Percentiles rank a stretch among this genome's conserved stretches.
Conservation (phyloP, 2,113 vertebrate genomes). For the Astur gentilis region DNA sequence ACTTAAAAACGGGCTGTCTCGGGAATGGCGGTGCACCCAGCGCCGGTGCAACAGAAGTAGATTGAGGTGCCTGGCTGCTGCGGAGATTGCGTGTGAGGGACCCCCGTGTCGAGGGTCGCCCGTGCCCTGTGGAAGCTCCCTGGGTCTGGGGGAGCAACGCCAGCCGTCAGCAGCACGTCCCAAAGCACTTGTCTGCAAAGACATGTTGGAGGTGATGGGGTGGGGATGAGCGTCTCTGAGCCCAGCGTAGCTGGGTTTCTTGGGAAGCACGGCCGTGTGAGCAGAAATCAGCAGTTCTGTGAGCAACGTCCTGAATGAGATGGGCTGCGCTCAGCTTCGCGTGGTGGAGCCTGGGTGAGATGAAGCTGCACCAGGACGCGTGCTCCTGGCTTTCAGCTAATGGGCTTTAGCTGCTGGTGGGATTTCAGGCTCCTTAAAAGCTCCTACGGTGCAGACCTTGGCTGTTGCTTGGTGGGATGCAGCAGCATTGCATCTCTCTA, state of each 20-base stretch:
- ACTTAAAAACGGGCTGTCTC: accelerated
- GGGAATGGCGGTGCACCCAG: accelerated
- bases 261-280: accelerated
- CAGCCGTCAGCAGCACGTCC: accelerated
- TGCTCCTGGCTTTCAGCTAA: background rate
- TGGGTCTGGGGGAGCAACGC: background rate
- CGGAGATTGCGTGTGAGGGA: accelerated
- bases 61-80: background rate
- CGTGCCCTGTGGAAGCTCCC: background rate
- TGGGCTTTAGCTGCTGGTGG: background rate
- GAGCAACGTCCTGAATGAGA: accelerated
- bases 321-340: accelerated
- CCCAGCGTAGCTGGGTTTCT: accelerated
- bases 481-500: background rate
- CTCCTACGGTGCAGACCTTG: background rate
- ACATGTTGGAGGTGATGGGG: accelerated
- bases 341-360: background rate
- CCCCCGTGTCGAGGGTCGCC: accelerated
- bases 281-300: background rate
- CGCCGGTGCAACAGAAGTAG: accelerated
- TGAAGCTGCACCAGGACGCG: background rate
- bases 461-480: background rate
- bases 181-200: background rate
- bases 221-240: accelerated
- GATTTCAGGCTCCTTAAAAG: background rate